Percentiles rank a stretch among this genome's conserved stretches.
phyloP scores from a whole-genome alignment of 1,140 invertebrate species.

The Euura saliciscinereae region DNA sequence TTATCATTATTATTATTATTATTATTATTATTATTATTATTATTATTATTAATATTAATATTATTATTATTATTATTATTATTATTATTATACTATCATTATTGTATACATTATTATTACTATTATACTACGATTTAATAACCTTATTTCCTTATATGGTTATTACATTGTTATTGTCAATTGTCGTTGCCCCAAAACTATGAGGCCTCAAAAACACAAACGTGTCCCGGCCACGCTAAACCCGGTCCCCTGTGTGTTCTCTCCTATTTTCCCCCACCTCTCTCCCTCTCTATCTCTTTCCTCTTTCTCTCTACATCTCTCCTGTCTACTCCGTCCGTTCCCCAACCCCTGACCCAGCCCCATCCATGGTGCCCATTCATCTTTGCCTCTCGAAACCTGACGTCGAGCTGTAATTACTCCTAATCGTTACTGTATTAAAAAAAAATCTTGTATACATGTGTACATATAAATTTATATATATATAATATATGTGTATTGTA shows the following conservation, averaged over 20 bases:
- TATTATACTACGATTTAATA: too few relatives aligned
- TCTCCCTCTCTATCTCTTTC: not conserved
- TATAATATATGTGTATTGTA: constrained; percentile 11
- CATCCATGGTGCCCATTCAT: not conserved
- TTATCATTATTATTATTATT: not conserved
- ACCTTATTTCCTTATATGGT: too few relatives aligned
- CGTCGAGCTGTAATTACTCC: constrained; percentile 12
- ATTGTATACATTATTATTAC: too few relatives aligned
- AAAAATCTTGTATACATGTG: not conserved
- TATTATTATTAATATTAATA: not conserved
- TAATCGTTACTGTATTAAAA: constrained; percentile 4
- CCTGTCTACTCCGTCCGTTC: not conserved
- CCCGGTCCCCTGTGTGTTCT: constrained; percentile 34
- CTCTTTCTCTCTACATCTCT: not conserved
- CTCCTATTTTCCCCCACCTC: not conserved
- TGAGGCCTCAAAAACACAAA: not conserved
- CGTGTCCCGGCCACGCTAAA: constrained; percentile 53
- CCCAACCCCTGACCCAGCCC: not conserved
- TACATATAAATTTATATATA: constrained; percentile 6
- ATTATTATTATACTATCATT: not conserved
- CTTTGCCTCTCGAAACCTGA: constrained; percentile 4
- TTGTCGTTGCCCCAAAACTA: not conserved
- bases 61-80: not conserved
- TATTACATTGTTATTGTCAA: too few relatives aligned
- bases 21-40: not conserved